Percentiles rank a stretch among this genome's conserved stretches.
phyloP scores from a whole-genome alignment of 2,888 invertebrate species.

The Poecilus cupreus region DNA sequence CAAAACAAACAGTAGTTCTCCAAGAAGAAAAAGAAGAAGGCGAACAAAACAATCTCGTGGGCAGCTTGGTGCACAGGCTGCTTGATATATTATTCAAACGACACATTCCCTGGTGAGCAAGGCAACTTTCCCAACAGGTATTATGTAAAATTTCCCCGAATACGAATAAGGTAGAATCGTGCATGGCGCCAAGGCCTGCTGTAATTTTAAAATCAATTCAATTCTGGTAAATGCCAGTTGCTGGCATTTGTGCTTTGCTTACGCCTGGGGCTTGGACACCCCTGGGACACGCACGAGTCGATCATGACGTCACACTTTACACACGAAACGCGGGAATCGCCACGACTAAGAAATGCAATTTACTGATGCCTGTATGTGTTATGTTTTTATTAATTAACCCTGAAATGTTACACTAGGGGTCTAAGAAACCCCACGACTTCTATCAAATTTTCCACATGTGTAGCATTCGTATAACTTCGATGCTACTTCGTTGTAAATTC shows the following conservation, averaged over 20 bases:
- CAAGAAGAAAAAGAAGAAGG: neutral
- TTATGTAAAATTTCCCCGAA: constrained; percentile 56
- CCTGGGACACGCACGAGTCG: neutral
- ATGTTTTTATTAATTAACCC: neutral
- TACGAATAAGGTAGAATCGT: constrained; percentile 48
- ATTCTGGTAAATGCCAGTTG: constrained; percentile 57
- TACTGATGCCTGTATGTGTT: no score
- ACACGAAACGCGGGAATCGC: neutral
- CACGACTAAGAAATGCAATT: no score
- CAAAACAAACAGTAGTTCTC: neutral
- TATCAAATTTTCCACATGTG: no score
- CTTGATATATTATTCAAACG: constrained; percentile 55
- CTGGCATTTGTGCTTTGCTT: constrained; percentile 49
- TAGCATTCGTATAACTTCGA: no score
- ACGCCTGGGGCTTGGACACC: neutral
- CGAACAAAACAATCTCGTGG: constrained; percentile 42
- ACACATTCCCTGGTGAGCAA: constrained; percentile 31
- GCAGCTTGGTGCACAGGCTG: neutral
- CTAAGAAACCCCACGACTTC: no score
- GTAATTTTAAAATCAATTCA: constrained; percentile 58
- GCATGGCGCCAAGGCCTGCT: constrained; percentile 32
- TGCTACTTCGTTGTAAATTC: no score
- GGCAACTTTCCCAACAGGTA: constrained; percentile 56
- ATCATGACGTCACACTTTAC: neutral
- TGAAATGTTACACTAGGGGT: no score